Base-by-base conservation (phyloP, 2,113 vertebrate genomes). In the Ammodytes dubius region DNA sequence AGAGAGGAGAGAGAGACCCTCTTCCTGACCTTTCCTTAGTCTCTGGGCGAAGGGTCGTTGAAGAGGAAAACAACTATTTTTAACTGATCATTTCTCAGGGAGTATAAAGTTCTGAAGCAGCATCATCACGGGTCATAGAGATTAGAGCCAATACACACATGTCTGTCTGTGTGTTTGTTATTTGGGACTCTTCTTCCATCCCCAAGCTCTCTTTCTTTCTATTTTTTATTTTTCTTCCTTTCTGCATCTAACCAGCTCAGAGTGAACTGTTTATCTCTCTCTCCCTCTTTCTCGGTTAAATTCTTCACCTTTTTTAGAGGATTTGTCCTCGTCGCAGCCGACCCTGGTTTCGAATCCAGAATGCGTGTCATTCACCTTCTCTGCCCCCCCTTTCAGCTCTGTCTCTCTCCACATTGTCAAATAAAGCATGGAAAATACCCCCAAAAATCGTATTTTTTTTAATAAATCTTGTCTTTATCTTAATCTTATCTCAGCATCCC, bases 61-160 rank as follows among this genome's bases (percentile, higher is more conserved):
- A 39, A 6, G 56, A 77, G 66, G 15, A 68, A 79, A 84, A 69
- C n/a, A 40, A n/a, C 54, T 79, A 79, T 89, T 75, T 75, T 49
- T 65, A 46, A 42, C 1, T 45, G 27, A 72, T 70, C 50, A 65
- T 67, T n/a, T 75, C 57, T 79, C 45, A 40, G 6, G 3, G 1
- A 5, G 2, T 61, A 1, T 52, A 54, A 65, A 35, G 17, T 66
- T 67, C 47, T 58, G 68, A 59, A 2, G 4, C 70, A 12, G 27
- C 19, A 68, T 65, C 40, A 45, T 65, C 1, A 46, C 43, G 12
- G 11, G 56, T 65, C 35, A 42, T 1, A 9, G 2, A 69, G 45
- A 0, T 12, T 58, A n/a, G n/a, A 4, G 19, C 46, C 58, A 14
- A 2, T 37, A 57, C 6, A 0, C n/a, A 0, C 27, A 52, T 54